Conservation (phyloP, 2,888 invertebrate species). For the Gastrophysa polygoni region DNA sequence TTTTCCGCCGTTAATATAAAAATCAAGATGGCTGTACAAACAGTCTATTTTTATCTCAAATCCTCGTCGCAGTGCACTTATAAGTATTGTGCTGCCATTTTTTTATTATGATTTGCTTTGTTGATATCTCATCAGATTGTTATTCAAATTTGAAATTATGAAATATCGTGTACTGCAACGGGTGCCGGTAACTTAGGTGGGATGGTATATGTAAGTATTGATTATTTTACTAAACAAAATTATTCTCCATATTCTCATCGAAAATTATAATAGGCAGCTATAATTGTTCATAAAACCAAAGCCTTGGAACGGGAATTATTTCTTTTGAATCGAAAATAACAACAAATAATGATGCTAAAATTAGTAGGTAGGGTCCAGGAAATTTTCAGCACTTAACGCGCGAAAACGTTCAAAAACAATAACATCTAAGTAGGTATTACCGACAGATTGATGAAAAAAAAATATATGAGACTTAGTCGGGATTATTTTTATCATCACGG, state of each 20-base stretch:
- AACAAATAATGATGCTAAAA: background rate
- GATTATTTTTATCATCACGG: conserved; percentile 21
- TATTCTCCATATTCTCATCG: too few relatives aligned
- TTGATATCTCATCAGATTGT: conserved; percentile 22
- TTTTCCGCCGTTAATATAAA: conserved; percentile 39
- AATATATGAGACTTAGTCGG: background rate
- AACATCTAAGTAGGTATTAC: background rate
- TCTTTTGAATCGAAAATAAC: background rate
- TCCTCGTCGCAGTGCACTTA: conserved; percentile 20
- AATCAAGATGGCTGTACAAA: conserved; percentile 57
- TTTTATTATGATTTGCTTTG: conserved; percentile 15
- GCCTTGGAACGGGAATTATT: too few relatives aligned
- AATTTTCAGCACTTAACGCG: background rate
- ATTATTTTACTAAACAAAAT: conserved; percentile 20
- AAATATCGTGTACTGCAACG: background rate
- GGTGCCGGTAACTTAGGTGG: too few relatives aligned
- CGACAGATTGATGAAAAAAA: background rate
- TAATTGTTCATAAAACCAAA: too few relatives aligned
- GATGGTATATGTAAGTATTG: conserved; percentile 11
- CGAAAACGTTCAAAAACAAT: background rate
- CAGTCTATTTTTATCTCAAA: conserved; percentile 56
- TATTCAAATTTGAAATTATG: conserved; percentile 12
- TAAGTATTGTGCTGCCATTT: conserved; percentile 30
- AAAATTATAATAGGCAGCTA: too few relatives aligned
- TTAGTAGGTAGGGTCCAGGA: background rate